Conservation (phyloP, 2,888 invertebrate genomes). For the Andrena minutula region DNA sequence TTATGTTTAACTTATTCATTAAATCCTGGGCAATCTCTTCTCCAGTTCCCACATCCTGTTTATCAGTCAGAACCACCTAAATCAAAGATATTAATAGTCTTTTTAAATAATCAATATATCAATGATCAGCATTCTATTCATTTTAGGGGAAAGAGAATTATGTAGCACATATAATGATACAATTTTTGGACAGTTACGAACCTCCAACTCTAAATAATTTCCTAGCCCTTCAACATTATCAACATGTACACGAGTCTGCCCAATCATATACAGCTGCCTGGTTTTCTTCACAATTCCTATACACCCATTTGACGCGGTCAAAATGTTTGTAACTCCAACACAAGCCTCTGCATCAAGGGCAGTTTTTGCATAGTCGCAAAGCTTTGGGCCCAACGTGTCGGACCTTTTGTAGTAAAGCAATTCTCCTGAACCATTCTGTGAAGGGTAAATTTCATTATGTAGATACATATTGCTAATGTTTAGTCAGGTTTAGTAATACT, state of each 20-base stretch:
- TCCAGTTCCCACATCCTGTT: constrained; percentile 90
- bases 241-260: constrained; percentile 94
- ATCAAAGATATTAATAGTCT: constrained; percentile 61
- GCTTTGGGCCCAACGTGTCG: constrained; percentile 92
- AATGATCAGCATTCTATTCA: not conserved
- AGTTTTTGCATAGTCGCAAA: constrained; percentile 90
- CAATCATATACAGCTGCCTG: constrained; percentile 91
- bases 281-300: constrained; percentile 91
- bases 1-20: constrained; percentile 89
- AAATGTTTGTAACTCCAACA: constrained; percentile 85
- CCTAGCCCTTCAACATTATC: constrained; percentile 94
- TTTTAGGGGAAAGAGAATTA: not conserved
- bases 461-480: not conserved
- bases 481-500: not conserved
- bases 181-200: constrained; percentile 77
- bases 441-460: constrained; percentile 45
- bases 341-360: constrained; percentile 86
- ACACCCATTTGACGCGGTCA: constrained; percentile 89
- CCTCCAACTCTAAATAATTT: constrained; percentile 94
- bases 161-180: not conserved
- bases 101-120: not conserved
- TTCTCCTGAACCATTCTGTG: constrained; percentile 87
- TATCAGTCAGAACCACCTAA: constrained; percentile 89
- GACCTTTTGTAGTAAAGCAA: constrained; percentile 93
- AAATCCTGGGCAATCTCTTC: constrained; percentile 89